These are phyloP conservation scores for Crossaster papposus DNA, from an alignment of 53 echinoderm and acorn worm species.

Conservation along the genomic window DNA sequence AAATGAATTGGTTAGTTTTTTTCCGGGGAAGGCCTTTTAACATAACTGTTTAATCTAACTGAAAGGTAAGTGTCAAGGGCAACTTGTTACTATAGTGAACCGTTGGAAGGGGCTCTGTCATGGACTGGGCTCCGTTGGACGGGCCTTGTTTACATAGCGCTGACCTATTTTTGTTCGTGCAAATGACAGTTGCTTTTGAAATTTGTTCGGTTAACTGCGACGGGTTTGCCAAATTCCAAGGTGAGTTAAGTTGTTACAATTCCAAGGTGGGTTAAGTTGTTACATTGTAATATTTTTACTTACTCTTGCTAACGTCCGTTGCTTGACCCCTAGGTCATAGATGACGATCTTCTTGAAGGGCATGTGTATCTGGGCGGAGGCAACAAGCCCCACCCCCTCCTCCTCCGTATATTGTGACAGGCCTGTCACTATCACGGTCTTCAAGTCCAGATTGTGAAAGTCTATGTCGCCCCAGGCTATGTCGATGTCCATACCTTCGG, in stretches of 20 bases:
- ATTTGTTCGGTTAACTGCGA: no score
- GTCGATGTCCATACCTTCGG: constrained; percentile 28
- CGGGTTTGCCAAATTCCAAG: no score
- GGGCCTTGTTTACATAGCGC: no score
- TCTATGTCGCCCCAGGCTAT: constrained; percentile 35
- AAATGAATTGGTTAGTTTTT: background rate
- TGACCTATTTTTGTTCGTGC: no score
- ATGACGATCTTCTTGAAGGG: constrained; percentile 56
- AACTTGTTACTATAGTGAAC: background rate
- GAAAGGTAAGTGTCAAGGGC: no score
- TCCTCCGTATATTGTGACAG: constrained; percentile 34
- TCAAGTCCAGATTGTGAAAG: constrained; percentile 29
- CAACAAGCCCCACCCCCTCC: constrained; percentile 45
- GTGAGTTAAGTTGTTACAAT: no score
- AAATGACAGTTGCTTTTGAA: no score
- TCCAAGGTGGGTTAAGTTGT: no score
- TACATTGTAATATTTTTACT: background rate
- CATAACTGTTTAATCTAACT: background rate
- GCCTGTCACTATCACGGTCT: constrained; percentile 46
- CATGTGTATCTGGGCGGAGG: constrained; percentile 64
- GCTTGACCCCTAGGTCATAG: constrained; percentile 51
- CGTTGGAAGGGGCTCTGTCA: no score
- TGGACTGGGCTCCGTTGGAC: no score
- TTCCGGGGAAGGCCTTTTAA: no score
- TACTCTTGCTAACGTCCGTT: constrained; percentile 22